Conservation (phyloP, 2,888 invertebrate species). For the Catocala sponsa region DNA sequence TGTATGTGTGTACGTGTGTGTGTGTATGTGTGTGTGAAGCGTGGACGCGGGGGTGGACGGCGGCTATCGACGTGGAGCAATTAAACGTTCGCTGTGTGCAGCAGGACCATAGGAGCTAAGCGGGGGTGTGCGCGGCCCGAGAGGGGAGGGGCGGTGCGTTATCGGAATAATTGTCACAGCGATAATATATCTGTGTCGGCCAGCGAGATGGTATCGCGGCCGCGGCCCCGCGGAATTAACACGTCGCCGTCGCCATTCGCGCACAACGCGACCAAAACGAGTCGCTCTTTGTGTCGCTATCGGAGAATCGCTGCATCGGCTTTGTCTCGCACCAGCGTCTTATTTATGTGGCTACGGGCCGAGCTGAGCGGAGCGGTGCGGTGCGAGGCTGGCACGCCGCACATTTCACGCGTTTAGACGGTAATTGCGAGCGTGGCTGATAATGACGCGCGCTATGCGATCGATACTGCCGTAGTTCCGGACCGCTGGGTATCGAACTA, state of each 20-base stretch:
- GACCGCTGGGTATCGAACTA: not conserved
- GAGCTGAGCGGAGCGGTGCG: not conserved
- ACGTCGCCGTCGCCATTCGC: conserved; percentile 47
- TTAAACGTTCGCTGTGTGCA: conserved; percentile 4
- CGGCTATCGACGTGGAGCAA: conserved; percentile 2
- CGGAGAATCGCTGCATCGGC: conserved; percentile 44
- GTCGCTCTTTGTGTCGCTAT: conserved; percentile 58
- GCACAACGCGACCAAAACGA: conserved; percentile 50
- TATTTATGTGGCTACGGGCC: conserved; percentile 48
- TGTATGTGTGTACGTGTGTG: no score
- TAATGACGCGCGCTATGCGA: conserved; percentile 33
- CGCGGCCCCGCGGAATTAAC: conserved; percentile 57
- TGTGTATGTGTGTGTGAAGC: no score
- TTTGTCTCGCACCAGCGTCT: conserved; percentile 46
- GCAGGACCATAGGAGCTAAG: not conserved
- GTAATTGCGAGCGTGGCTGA: conserved; percentile 42
- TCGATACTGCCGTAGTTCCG: not conserved
- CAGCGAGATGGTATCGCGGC: conserved; percentile 47
- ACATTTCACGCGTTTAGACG: conserved; percentile 40
- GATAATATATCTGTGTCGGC: conserved; percentile 60
- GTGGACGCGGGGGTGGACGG: no score
- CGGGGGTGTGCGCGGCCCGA: not conserved
- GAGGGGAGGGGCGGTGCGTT: conserved; percentile 27
- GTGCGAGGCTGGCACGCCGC: conserved; percentile 8
- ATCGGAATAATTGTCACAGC: conserved; percentile 59